Percentiles rank a stretch among this genome's conserved stretches.
Conservation (phyloP, 2,113 vertebrate species). For the Xyliphius kryptos region DNA sequence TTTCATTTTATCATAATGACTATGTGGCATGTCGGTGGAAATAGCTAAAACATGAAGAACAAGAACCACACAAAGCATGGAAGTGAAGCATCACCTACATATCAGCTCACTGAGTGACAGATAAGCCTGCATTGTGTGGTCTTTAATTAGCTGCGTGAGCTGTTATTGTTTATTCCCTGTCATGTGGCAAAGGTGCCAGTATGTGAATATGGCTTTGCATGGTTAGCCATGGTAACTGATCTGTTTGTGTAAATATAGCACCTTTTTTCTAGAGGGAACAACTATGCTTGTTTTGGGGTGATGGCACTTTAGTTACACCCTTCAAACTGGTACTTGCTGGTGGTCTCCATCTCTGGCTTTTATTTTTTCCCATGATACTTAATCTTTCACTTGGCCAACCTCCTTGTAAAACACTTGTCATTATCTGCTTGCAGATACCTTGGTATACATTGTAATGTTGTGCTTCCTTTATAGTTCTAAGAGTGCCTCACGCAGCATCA, state of each 20-base stretch:
- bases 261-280: slow-evolving; percentile 11
- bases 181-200: slow-evolving; percentile 33
- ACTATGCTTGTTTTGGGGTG: background rate
- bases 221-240: slow-evolving; percentile 45
- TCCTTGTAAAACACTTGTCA: slow-evolving; percentile 10
- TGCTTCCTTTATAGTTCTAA: slow-evolving; percentile 26
- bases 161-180: slow-evolving; percentile 34
- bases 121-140: slow-evolving; percentile 24
- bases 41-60: slow-evolving; percentile 7
- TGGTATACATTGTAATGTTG: background rate
- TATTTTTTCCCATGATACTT: no score
- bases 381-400: background rate
- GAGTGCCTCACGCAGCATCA: slow-evolving; percentile 23
- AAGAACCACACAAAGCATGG: slow-evolving; percentile 13
- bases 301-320: background rate
- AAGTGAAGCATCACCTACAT: slow-evolving; percentile 20
- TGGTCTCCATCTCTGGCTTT: no score
- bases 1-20: slow-evolving; percentile 10
- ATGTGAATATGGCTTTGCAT: slow-evolving; percentile 37
- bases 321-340: no score
- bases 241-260: slow-evolving; percentile 42
- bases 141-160: slow-evolving; percentile 33
- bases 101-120: slow-evolving; percentile 2
- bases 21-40: slow-evolving; percentile 18
- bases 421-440: background rate